Conservation (phyloP, 2,888 invertebrate species). For the Diarsia rubi region DNA sequence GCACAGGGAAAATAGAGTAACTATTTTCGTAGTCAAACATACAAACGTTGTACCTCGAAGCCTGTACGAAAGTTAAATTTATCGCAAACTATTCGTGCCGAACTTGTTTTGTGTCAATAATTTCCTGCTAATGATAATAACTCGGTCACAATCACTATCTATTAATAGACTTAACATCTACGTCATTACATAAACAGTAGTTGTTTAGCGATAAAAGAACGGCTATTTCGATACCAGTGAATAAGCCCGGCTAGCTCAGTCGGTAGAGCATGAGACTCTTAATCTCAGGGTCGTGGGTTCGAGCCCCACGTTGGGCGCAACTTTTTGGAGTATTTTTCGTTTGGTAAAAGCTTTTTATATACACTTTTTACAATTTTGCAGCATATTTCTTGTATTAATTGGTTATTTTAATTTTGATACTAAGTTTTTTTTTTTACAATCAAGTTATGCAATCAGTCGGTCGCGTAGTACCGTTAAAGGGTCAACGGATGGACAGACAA, state of each 20-base stretch:
- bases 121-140: slow-evolving; percentile 39
- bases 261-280: slow-evolving; percentile 92
- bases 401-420: slow-evolving; percentile 2
- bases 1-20: slow-evolving; percentile 67
- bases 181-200: slow-evolving; percentile 30
- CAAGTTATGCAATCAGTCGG: slow-evolving; percentile 75
- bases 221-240: not conserved
- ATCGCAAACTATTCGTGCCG: slow-evolving; percentile 25
- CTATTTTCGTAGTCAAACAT: slow-evolving; percentile 66
- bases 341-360: not conserved
- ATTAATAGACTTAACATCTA: slow-evolving; percentile 42
- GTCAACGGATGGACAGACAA: slow-evolving; percentile 80
- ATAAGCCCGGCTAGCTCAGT: slow-evolving; percentile 90
- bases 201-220: slow-evolving; percentile 29
- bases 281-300: slow-evolving; percentile 93
- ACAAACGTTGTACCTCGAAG: slow-evolving; percentile 42
- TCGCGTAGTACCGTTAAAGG: slow-evolving; percentile 79
- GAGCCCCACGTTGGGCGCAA: slow-evolving; percentile 92
- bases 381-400: not conserved
- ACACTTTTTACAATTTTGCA: not conserved
- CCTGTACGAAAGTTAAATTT: slow-evolving; percentile 43
- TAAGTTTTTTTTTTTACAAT: slow-evolving; percentile 62
- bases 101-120: slow-evolving; percentile 39
- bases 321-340: slow-evolving; percentile 64
- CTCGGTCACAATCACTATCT: slow-evolving; percentile 15